Base-by-base conservation (phyloP, 2,888 invertebrate species). In the Netelia virgata region DNA sequence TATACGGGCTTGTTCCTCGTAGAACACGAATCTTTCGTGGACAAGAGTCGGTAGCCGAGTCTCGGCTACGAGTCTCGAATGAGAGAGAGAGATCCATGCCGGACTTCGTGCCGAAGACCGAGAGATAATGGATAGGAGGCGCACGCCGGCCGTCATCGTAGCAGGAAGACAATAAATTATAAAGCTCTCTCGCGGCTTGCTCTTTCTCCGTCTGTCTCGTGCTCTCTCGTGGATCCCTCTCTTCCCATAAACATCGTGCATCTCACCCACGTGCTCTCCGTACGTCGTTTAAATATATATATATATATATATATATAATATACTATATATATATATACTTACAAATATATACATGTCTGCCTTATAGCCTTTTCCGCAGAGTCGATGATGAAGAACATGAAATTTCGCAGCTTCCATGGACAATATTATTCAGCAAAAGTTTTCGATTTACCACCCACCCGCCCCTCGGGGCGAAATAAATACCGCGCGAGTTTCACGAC, bases 131-230 rank as follows among this genome's bases (percentile, higher is more conserved):
- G 76, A 86, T 81, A 80, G 83, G 75, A 87, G 90, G 90, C 91
- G 90, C 88, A 88, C 89, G 91, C 89, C 90, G 87, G 88, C 90
- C 90, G 91, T 91, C 91, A 89, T 89, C 89, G 88, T 86, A 86
- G 88, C 90, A 88, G 88, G 87, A 88, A 89, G 88, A 90, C 92
- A 89, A 92, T 92, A 92, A 92, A 92, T 92, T 90, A 92, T 88
- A 87, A 90, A 90, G 88, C 89, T 88, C 88, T 86, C 89, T 36
- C 36, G 36, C 36, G 36, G 86, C 87, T 83, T 83, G 82, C 84
- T 76, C 79, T 69, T 74, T 81, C 78, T 72, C 78, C 86, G 80
- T 84, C 70, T 76, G 82, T 74, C 75, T 85, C 74, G 75, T 66
- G 84, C 87, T 11, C 78, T 69, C 61, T 77, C 75, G 72, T 66